Evolutionary conservation across 2,113 vertebrate genomes (phyloP).

Genomic region (Chlamydotis undulata): DNA sequence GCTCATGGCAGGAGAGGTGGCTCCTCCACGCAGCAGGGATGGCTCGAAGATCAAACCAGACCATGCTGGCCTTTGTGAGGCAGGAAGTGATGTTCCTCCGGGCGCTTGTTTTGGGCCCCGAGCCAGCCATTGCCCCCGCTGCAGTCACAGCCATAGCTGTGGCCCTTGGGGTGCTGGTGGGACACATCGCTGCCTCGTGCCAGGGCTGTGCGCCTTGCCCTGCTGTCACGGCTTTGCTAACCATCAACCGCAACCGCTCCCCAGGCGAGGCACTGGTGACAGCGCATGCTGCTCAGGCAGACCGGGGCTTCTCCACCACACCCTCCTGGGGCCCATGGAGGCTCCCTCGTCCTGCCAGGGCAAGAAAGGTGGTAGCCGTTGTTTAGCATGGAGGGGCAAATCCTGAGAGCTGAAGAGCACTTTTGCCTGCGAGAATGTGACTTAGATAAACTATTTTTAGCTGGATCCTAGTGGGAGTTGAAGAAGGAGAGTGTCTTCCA

Average conservation of each 20-base stretch:
- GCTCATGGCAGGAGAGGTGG: fast-evolving
- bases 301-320: neutral
- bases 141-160: neutral
- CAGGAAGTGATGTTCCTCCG: neutral
- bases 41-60: fast-evolving
- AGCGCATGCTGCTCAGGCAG: fast-evolving
- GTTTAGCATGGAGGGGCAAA: neutral
- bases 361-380: neutral
- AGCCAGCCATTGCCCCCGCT: neutral
- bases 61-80: fast-evolving
- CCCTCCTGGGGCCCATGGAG: fast-evolving
- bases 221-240: neutral
- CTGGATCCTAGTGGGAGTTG: constrained; percentile 29
- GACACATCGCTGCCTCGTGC: fast-evolving
- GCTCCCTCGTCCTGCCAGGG: neutral
- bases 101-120: fast-evolving
- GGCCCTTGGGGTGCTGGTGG: neutral
- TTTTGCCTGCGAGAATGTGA: neutral
- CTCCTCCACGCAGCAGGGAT: fast-evolving
- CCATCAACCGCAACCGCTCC: fast-evolving
- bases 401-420: neutral
- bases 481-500: constrained; percentile 32
- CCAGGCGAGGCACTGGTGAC: neutral
- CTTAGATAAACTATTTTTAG: constrained; percentile 53
- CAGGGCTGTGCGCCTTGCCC: fast-evolving